A percentile compares a stretch with the other conserved stretches of the same genome.
Evolutionary conservation across 2,797 vertebrate genomes (phyloP).

Genomic region (Mionectes olivaceus): DNA sequence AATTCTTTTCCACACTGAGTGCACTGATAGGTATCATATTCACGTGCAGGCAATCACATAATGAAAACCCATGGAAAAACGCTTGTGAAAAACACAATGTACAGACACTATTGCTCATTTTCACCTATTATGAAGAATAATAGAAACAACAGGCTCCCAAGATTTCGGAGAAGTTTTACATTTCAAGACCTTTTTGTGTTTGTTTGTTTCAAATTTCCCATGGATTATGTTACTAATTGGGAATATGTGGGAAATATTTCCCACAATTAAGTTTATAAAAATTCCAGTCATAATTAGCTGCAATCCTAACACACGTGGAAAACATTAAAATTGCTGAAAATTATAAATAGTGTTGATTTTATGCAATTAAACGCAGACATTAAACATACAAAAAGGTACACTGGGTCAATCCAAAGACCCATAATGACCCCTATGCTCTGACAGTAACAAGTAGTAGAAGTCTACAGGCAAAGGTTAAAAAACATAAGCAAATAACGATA

Average conservation of each 20-base stretch:
- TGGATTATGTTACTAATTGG: constrained; percentile 70
- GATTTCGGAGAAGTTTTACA: constrained; percentile 35
- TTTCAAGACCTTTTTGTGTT: constrained; percentile 60
- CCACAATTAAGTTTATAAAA: constrained; percentile 59
- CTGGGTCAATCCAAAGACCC: background rate
- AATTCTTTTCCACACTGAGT: background rate
- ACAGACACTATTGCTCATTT: background rate
- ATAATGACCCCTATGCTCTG: background rate
- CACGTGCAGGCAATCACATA: background rate
- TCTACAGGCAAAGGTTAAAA: background rate
- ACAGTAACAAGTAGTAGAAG: background rate
- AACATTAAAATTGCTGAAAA: constrained; percentile 43
- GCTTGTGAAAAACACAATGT: background rate
- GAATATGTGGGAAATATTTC: constrained; percentile 66
- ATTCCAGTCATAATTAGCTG: constrained; percentile 34
- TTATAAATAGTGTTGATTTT: constrained; percentile 21
- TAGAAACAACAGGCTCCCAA: background rate
- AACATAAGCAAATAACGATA: background rate
- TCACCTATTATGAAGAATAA: background rate
- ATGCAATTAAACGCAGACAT: background rate
- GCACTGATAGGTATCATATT: background rate
- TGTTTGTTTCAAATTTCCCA: background rate
- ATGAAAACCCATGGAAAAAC: background rate
- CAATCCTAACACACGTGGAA: constrained; percentile 35
- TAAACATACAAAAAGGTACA: background rate